These are phyloP conservation scores for Dolichotis patagonum DNA, from an alignment of 2,113 vertebrate species.

Conservation along the genomic window DNA sequence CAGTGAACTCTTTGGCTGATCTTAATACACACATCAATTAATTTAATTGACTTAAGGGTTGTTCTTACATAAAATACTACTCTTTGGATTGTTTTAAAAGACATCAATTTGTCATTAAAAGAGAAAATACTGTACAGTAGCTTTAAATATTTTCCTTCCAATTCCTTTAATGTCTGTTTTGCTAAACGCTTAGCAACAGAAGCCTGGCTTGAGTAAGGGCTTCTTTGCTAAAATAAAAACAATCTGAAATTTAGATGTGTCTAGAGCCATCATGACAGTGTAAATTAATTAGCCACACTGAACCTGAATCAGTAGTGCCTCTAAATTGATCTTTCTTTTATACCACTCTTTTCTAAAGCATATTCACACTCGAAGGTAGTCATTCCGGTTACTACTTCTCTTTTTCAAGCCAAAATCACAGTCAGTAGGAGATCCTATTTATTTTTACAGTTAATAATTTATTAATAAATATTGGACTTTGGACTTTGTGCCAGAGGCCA, in stretches of 20 bases:
- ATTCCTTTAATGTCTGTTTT: constrained; percentile 72
- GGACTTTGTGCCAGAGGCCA: constrained; percentile 24
- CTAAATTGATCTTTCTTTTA: constrained; percentile 73
- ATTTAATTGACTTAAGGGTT: constrained; percentile 79
- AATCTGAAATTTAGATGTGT: constrained; percentile 80
- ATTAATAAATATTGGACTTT: constrained; percentile 62
- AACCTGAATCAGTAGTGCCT: constrained; percentile 70
- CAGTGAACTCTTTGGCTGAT: constrained; percentile 73
- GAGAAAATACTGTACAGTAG: constrained; percentile 65
- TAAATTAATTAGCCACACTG: constrained; percentile 77
- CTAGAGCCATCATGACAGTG: constrained; percentile 66
- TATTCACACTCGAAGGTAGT: constrained; percentile 63
- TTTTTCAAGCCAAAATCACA: constrained; percentile 43
- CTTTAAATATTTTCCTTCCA: constrained; percentile 43
- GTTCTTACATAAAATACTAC: constrained; percentile 74
- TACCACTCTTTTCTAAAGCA: constrained; percentile 57
- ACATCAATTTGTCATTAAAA: constrained; percentile 76
- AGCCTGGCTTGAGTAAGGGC: constrained; percentile 52
- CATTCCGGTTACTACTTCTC: neutral
- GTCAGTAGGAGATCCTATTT: constrained; percentile 28
- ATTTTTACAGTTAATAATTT: constrained; percentile 34
- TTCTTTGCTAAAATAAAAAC: constrained; percentile 74
- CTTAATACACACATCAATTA: constrained; percentile 82
- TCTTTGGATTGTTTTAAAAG: constrained; percentile 78
- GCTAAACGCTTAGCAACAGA: constrained; percentile 66